phyloP scores from a whole-genome alignment of 2,888 invertebrate genomes.

The Cephus runcator region DNA sequence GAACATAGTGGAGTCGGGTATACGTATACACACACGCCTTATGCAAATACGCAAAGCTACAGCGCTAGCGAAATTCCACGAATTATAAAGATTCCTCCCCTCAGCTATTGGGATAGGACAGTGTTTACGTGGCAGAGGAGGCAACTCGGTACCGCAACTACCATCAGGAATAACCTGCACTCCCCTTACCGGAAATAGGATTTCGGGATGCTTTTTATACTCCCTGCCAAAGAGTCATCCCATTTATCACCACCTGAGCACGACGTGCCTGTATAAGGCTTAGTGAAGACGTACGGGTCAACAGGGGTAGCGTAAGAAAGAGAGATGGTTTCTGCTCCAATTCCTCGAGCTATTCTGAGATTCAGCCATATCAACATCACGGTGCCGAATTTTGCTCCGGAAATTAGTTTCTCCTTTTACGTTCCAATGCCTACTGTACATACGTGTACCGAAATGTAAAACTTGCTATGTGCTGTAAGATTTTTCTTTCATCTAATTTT shows the following conservation, averaged over 20 bases:
- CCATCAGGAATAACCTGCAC: background rate
- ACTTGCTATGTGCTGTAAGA: background rate
- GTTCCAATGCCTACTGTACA: background rate
- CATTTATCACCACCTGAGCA: constrained; percentile 14
- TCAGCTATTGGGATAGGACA: background rate
- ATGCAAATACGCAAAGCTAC: constrained; percentile 21
- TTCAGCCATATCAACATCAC: background rate
- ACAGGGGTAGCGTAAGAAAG: background rate
- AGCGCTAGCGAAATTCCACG: constrained; percentile 15
- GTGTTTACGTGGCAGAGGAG: background rate
- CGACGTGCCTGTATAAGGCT: constrained; percentile 1
- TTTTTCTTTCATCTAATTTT: background rate
- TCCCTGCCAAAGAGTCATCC: constrained; percentile 1
- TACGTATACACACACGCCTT: background rate
- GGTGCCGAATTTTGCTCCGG: background rate
- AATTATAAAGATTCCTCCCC: constrained; percentile 16
- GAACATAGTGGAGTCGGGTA: background rate
- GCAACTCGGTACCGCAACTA: background rate
- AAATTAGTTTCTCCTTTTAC: background rate
- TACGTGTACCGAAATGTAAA: background rate
- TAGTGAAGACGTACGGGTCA: constrained; percentile 8
- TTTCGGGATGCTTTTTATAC: constrained; percentile 5
- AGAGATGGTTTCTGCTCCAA: background rate
- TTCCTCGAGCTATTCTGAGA: background rate
- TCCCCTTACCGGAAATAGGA: background rate